phyloP scores from a whole-genome alignment of 2,113 vertebrate genomes.

The rabbit (Oryctolagus cuniculus) region mOryCun1.1 NC_091436.1:87749001-87749500 shows the following conservation, averaged over 20 bases:
- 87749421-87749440: not conserved
- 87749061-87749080: not conserved
- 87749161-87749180: not conserved
- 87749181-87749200: not conserved
- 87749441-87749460: not conserved
- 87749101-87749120: not conserved
- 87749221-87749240: slow-evolving; percentile 11
- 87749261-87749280: not conserved
- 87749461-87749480: not conserved
- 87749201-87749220: slow-evolving; percentile 40
- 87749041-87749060: not conserved
- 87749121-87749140: slow-evolving; percentile 26
- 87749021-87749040: not conserved
- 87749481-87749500: not conserved
- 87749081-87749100: not conserved
- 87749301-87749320: slow-evolving; percentile 6
- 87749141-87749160: not conserved
- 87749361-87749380: not conserved
- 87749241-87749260: not conserved
- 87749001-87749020: not conserved
- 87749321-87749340: slow-evolving; percentile 44
- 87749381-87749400: not conserved
- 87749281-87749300: not conserved
- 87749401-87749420: not conserved
- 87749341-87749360: not conserved